Percentiles rank a stretch among this genome's conserved stretches.
These are phyloP conservation scores for Rhegmatorhina hoffmannsi DNA, from an alignment of 2,113 vertebrate species.

Conservation along the genomic window DNA sequence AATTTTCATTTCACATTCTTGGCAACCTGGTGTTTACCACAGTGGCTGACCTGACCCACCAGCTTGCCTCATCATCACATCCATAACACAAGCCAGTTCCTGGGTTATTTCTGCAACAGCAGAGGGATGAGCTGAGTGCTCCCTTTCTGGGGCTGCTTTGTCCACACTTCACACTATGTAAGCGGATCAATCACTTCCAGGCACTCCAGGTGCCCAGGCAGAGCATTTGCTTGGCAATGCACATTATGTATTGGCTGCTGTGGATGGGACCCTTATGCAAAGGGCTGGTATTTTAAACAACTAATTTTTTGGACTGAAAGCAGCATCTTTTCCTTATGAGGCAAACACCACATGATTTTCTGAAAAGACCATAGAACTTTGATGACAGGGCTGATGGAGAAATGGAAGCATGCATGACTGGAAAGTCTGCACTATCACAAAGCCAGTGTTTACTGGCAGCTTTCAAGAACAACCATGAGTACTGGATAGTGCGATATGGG, in stretches of 20 bases:
- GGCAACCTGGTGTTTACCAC: background rate
- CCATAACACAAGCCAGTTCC: background rate
- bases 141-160: background rate
- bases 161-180: background rate
- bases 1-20: background rate
- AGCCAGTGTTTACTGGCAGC: background rate
- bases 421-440: background rate
- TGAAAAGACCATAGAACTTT: background rate
- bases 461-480: background rate
- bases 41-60: background rate
- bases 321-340: background rate
- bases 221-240: background rate
- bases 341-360: background rate
- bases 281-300: background rate
- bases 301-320: background rate
- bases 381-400: constrained; percentile 3
- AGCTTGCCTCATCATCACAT: background rate
- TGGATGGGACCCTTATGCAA: background rate
- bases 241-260: background rate
- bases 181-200: background rate
- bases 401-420: background rate
- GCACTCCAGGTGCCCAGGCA: background rate
- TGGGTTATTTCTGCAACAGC: background rate
- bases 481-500: background rate
- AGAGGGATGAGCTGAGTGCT: background rate